These are phyloP conservation scores for Gadopsis marmoratus DNA, from an alignment of 2,797 vertebrate genomes.

Conservation along the genomic window DNA sequence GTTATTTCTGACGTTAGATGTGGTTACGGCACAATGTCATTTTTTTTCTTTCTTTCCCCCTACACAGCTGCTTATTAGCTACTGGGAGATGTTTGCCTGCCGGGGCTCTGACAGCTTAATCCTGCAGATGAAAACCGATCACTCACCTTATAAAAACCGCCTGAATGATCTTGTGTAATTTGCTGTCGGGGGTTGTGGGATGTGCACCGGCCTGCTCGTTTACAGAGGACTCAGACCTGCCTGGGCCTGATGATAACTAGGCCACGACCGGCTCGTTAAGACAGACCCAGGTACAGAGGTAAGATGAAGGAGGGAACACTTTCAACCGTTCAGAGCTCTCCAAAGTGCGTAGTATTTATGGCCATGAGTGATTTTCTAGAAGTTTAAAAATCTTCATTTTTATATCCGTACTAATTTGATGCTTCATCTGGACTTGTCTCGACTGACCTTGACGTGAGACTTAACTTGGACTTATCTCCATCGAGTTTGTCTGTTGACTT, in stretches of 20 bases:
- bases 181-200: slow-evolving; percentile 8
- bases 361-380: background rate
- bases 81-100: slow-evolving; percentile 32
- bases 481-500: background rate
- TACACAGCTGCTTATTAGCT: slow-evolving; percentile 53
- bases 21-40: slow-evolving; percentile 39
- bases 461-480: background rate
- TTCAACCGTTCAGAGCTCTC: background rate
- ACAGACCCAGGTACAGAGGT: slow-evolving; percentile 1
- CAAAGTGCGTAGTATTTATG: background rate
- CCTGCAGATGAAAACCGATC: slow-evolving; percentile 52
- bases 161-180: slow-evolving; percentile 45
- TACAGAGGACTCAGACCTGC: slow-evolving; percentile 45
- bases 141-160: slow-evolving; percentile 36
- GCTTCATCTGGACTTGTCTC: background rate
- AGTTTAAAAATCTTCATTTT: background rate
- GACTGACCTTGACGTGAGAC: background rate
- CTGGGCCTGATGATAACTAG: slow-evolving; percentile 31
- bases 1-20: slow-evolving; percentile 59
- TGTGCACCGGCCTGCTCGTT: slow-evolving; percentile 14
- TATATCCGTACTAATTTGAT: background rate
- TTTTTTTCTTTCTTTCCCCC: background rate
- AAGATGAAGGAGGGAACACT: background rate
- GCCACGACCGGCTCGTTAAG: slow-evolving; percentile 29
- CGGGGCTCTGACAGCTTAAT: slow-evolving; percentile 29